Evolutionary conservation across 2,888 invertebrate genomes (phyloP).

Genomic region (Apodemia duryi): DNA sequence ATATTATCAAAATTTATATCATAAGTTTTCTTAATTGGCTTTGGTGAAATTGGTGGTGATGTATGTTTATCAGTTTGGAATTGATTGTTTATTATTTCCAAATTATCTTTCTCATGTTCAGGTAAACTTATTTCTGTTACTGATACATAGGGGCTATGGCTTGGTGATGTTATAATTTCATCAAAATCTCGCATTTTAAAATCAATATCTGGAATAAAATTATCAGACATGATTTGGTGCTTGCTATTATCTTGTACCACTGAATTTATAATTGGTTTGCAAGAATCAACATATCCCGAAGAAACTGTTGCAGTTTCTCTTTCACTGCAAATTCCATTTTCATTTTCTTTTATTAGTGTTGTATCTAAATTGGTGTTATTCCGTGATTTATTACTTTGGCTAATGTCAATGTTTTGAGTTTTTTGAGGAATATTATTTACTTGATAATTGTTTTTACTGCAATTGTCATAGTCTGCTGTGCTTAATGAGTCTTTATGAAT

Average conservation of each 20-base stretch:
- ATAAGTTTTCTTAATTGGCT: constrained; percentile 56
- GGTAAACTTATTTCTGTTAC: constrained; percentile 38
- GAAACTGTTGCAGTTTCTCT: background rate
- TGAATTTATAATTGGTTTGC: background rate
- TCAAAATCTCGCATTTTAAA: constrained; percentile 34
- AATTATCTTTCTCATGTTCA: background rate
- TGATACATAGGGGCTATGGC: constrained; percentile 53
- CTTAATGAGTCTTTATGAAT: too few relatives aligned
- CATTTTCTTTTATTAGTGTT: too few relatives aligned
- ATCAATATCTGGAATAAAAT: constrained; percentile 6
- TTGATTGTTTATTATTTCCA: constrained; percentile 23
- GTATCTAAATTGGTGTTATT: too few relatives aligned
- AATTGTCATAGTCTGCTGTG: too few relatives aligned
- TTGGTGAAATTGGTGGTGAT: constrained; percentile 49
- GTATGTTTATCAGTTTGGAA: constrained; percentile 31
- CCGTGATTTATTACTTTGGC: too few relatives aligned
- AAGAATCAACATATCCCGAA: too few relatives aligned
- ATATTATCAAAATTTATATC: constrained; percentile 66
- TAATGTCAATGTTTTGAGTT: too few relatives aligned
- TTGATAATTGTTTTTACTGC: too few relatives aligned
- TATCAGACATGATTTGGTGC: background rate
- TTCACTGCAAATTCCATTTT: background rate
- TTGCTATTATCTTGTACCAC: background rate
- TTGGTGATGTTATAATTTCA: constrained; percentile 48
- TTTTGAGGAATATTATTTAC: too few relatives aligned